Percentiles rank a stretch among this genome's conserved stretches.
phyloP scores from a whole-genome alignment of 2,113 vertebrate species.

The Jacana jacana region DNA sequence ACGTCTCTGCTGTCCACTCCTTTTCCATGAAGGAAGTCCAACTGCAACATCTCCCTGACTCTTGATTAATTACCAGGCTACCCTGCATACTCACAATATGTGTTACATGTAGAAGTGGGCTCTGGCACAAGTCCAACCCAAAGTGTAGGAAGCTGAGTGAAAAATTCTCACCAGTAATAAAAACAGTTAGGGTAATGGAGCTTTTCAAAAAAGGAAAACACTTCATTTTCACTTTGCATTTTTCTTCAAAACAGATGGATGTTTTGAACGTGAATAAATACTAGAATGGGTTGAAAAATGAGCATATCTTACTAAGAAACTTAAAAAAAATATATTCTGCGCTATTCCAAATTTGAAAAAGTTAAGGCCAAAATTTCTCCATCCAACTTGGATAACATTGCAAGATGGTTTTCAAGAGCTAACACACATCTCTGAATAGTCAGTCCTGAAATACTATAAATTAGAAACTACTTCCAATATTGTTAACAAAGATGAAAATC shows the following conservation, averaged over 20 bases:
- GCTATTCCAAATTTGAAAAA: not conserved
- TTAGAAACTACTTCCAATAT: not conserved
- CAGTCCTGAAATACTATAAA: not conserved
- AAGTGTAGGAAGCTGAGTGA: conserved; percentile 41
- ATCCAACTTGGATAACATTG: not conserved
- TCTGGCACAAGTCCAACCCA: conserved; percentile 2
- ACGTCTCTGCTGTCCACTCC: not conserved
- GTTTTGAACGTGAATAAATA: conserved; percentile 17
- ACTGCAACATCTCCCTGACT: not conserved
- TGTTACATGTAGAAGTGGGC: not conserved
- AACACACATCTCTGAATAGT: not conserved
- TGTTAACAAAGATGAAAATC: not conserved
- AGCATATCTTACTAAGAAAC: not conserved
- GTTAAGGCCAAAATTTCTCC: not conserved
- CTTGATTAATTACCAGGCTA: not conserved
- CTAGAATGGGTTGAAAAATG: conserved; percentile 2
- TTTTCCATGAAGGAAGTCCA: not conserved
- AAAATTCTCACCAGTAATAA: conserved; percentile 48
- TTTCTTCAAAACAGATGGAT: conserved; percentile 48
- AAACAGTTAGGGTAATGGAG: conserved; percentile 49
- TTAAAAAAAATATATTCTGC: not conserved
- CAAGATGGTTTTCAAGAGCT: not conserved
- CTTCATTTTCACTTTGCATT: conserved; percentile 32
- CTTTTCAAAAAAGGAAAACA: conserved; percentile 48
- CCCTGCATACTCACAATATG: not conserved